These are phyloP conservation scores for Aphodius sticticus DNA, from an alignment of 2,888 invertebrate genomes.

Conservation along the genomic window DNA sequence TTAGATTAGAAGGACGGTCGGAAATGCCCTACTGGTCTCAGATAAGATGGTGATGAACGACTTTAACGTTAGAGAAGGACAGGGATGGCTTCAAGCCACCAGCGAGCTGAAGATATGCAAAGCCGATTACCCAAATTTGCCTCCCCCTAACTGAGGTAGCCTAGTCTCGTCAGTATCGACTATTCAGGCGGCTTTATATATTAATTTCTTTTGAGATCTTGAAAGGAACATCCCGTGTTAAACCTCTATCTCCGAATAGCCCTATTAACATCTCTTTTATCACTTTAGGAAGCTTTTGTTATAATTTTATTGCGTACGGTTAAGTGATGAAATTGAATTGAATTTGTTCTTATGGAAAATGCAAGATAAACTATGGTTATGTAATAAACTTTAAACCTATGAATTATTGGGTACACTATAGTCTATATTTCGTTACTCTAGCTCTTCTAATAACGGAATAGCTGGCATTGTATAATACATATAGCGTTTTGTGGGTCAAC, in stretches of 20 bases:
- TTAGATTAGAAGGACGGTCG: conserved; percentile 43
- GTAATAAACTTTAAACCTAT: no score
- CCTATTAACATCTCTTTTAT: no score
- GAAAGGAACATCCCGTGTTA: neutral
- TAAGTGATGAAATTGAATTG: no score
- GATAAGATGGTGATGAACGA: conserved; percentile 46
- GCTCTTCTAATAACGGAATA: no score
- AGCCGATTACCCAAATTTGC: conserved; percentile 8
- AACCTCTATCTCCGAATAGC: neutral
- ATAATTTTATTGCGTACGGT: no score
- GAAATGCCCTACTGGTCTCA: conserved; percentile 31
- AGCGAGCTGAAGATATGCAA: conserved; percentile 15
- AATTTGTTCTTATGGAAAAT: no score
- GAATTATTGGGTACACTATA: no score
- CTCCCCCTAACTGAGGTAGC: neutral
- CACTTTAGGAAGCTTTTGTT: no score
- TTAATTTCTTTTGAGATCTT: neutral
- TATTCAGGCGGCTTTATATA: neutral
- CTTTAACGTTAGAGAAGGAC: conserved; percentile 26
- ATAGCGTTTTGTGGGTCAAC: no score
- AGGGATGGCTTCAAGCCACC: neutral
- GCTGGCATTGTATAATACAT: no score
- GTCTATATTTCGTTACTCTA: no score
- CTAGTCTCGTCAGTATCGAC: neutral
- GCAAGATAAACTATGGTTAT: no score